Evolutionary conservation across 2,888 invertebrate genomes (phyloP).

Genomic region (Thereva nobilitata): DNA sequence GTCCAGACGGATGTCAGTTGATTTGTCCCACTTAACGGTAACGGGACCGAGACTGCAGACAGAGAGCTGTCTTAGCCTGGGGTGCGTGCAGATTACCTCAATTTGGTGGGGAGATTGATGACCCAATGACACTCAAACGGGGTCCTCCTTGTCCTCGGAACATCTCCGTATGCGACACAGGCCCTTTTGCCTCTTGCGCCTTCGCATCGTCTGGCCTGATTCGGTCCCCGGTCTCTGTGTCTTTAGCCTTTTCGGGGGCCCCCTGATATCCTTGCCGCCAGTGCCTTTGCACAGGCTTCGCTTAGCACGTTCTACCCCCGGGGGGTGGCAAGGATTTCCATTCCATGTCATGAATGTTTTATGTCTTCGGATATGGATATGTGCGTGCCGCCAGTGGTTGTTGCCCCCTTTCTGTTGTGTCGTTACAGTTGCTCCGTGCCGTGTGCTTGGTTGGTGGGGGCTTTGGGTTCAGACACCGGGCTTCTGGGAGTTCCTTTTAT

Average conservation of each 20-base stretch:
- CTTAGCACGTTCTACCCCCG: constrained; percentile 28
- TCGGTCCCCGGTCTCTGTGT: constrained; percentile 8
- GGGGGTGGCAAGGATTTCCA: constrained; percentile 16
- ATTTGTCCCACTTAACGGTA: constrained; percentile 26
- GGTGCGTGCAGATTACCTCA: constrained; percentile 33
- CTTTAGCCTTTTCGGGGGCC: constrained; percentile 22
- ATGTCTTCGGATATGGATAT: constrained; percentile 35
- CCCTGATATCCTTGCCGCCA: background rate
- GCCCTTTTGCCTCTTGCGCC: background rate
- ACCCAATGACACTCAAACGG: constrained; percentile 40
- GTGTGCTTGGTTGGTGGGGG: constrained; percentile 5
- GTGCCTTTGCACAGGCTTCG: constrained; percentile 22
- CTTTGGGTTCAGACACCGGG: constrained; percentile 11
- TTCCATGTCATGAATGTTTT: constrained; percentile 35
- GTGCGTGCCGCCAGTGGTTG: constrained; percentile 32
- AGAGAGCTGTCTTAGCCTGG: constrained; percentile 7
- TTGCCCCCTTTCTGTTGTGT: constrained; percentile 18
- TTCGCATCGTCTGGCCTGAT: constrained; percentile 10
- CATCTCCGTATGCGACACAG: constrained; percentile 16
- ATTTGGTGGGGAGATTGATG: constrained; percentile 39
- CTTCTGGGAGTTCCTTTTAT: constrained; percentile 25
- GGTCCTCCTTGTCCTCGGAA: constrained; percentile 28
- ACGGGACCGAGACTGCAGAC: constrained; percentile 5
- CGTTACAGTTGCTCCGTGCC: constrained; percentile 9
- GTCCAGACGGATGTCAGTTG: constrained; percentile 25